phyloP scores from a whole-genome alignment of 2,888 invertebrate species.

The Oligia latruncula region DNA sequence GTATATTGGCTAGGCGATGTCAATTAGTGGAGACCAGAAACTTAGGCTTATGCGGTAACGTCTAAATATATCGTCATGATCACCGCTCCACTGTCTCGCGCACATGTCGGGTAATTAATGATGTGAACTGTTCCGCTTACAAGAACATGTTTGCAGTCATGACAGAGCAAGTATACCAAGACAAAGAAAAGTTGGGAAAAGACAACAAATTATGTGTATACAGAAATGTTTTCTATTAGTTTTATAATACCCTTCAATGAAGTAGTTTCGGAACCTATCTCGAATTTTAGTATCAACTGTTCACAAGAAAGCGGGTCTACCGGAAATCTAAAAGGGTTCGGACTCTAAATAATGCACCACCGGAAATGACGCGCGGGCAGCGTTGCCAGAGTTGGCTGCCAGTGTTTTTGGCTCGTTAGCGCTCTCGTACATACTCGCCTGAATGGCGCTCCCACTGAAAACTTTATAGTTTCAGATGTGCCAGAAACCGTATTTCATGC shows the following conservation, averaged over 20 bases:
- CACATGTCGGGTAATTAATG: conserved; percentile 63
- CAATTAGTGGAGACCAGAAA: conserved; percentile 62
- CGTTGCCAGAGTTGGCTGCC: conserved; percentile 66
- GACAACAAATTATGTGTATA: not conserved
- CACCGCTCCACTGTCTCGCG: conserved; percentile 56
- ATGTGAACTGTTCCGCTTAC: conserved; percentile 45
- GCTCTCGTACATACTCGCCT: conserved; percentile 58
- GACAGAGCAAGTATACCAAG: not conserved
- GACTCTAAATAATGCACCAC: conserved; percentile 72
- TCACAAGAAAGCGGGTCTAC: conserved; percentile 57
- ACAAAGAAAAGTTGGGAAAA: not conserved
- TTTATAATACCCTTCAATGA: conserved; percentile 13
- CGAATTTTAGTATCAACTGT: conserved; percentile 38
- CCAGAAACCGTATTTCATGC: conserved; percentile 62
- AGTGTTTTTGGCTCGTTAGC: conserved; percentile 70
- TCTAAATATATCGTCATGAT: conserved; percentile 65
- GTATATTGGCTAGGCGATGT: conserved; percentile 58
- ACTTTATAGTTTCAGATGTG: conserved; percentile 63
- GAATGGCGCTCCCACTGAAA: conserved; percentile 66
- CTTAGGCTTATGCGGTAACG: conserved; percentile 63
- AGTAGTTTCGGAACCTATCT: conserved; percentile 30
- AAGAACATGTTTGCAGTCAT: conserved; percentile 30
- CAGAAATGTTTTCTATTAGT: not conserved
- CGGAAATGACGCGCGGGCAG: conserved; percentile 78
- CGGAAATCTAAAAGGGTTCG: conserved; percentile 75